Base-by-base conservation (phyloP, 2,888 invertebrate genomes). In the Amphipoea lucens region DNA sequence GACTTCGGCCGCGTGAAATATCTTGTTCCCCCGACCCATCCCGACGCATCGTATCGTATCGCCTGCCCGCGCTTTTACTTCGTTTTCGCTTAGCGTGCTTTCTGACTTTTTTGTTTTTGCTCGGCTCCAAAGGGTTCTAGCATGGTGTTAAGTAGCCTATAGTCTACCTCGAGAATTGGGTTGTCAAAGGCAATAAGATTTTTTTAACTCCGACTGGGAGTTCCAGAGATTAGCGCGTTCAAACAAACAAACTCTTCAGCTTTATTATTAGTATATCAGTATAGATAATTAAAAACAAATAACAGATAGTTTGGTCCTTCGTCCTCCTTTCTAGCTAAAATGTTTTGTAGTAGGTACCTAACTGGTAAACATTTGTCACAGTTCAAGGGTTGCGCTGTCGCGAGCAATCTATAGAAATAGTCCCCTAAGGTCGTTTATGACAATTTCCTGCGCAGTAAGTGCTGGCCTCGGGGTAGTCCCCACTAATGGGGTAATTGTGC, bases 401-500 rank as follows among this genome's bases (percentile, higher is more conserved):
- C 23, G 63, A 72, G 48, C 74, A 54, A 65, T 66, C 75, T 71
- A 76, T 84, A 86, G 63, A 84, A 85, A 82, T 74, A 68, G 82
- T 77, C 85, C 88, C 89, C 88, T 78, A 82, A 83, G 86, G 91
- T 92, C 90, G 87, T 91, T 89, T 90, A 90, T 89, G 90, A 87
- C 90, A 92, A 90, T 93, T 93, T 92, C 92, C 93, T 91, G 90
- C 87, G 87, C 84, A 87, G 88, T 88, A 89, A 90, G 90, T 90
- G 91, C 90, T 88, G 87, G 83, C 91, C 89, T 91, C 90, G 91
- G 91, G 88, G 91, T 90, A 89, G 91, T 91, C 91, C 88, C 89
- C 88, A 85, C 90, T 94, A 94, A 95, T 95, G 92, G 95, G 91
- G 94, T 93, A 94, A 95, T 95, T 95, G 95, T 94, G 91, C 90